These are phyloP conservation scores for Lamprologus sp. DNA, from an alignment of 2,113 vertebrate genomes.

Conservation along the genomic window DNA sequence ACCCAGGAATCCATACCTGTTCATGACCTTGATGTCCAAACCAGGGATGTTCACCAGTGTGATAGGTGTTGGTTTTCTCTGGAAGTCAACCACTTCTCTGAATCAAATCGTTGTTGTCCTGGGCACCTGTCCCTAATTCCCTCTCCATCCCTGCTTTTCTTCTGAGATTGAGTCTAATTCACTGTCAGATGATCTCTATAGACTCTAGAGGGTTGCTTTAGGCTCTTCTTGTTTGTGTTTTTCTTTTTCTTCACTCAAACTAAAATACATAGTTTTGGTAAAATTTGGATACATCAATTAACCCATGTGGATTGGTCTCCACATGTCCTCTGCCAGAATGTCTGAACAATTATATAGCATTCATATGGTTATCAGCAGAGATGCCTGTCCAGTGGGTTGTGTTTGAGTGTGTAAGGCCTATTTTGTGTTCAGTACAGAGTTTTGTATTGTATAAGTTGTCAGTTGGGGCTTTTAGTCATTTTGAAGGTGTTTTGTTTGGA, in stretches of 20 bases:
- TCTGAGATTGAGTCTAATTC: not conserved
- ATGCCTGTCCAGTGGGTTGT: not conserved
- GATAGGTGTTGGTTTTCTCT: not conserved
- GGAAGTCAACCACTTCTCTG: not conserved
- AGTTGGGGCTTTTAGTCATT: not conserved
- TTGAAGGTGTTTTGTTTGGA: not conserved
- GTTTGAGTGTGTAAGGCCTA: not conserved
- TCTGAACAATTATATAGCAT: not conserved
- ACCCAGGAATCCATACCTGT: not conserved
- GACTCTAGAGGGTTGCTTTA: not conserved
- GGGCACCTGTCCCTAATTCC: not conserved
- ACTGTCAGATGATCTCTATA: not conserved
- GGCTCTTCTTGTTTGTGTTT: not conserved
- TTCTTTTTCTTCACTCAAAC: not conserved
- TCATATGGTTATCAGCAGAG: rapidly evolving
- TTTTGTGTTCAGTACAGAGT: not conserved
- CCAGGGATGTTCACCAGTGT: not conserved
- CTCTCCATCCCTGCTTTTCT: not conserved
- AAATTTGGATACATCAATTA: not conserved
- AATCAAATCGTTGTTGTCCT: not conserved
- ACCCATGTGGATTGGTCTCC: not conserved
- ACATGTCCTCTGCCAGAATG: not conserved
- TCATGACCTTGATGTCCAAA: not conserved
- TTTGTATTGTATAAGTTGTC: not conserved
- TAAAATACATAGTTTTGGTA: not conserved